Conservation (phyloP, 2,888 invertebrate species). For the Halictus quadricinctus region DNA sequence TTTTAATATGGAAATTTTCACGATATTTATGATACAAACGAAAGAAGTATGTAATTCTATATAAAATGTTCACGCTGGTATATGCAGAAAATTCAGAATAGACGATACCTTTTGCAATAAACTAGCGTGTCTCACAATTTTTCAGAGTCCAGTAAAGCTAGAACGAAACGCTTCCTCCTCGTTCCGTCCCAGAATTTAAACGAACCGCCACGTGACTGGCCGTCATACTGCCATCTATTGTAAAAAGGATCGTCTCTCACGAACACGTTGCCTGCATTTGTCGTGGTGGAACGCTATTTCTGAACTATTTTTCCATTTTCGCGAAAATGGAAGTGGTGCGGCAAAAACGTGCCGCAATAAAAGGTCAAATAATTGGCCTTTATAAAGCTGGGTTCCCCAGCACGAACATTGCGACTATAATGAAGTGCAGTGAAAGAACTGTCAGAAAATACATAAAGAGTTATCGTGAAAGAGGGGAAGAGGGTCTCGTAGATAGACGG, state of each 20-base stretch:
- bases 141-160: too few species aligned
- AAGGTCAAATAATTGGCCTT: conserved; percentile 19
- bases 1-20: too few species aligned
- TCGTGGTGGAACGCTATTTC: conserved; percentile 23
- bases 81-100: too few species aligned
- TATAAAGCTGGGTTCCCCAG: conserved; percentile 11
- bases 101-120: too few species aligned
- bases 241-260: neutral
- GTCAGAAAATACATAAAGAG: conserved; percentile 18
- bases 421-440: conserved; percentile 20
- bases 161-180: neutral
- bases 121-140: too few species aligned
- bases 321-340: conserved; percentile 19
- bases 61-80: too few species aligned
- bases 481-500: conserved; percentile 16
- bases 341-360: conserved; percentile 17
- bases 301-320: conserved; percentile 19
- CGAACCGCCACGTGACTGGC: neutral
- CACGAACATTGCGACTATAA: conserved; percentile 17
- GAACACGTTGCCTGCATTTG: neutral
- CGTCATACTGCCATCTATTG: neutral
- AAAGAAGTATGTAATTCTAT: too few species aligned
- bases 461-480: conserved; percentile 16
- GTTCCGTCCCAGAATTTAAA: neutral
- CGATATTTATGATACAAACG: too few species aligned